Conservation (phyloP, 2,113 vertebrate species). For the Leiothrix lutea region DNA sequence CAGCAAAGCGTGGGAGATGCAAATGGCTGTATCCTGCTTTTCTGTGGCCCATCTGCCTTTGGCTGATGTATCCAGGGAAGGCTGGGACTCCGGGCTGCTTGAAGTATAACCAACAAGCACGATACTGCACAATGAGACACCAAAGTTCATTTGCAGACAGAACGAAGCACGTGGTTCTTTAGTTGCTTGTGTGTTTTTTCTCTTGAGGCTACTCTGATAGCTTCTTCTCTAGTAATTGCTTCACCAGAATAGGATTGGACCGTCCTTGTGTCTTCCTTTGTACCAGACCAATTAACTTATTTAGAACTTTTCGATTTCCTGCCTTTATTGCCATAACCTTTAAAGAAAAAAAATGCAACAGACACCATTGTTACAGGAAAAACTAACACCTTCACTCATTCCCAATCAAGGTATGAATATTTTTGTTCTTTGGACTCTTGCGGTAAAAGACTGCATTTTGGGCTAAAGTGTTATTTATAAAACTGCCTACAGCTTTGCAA, state of each 20-base stretch:
- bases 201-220: conserved; percentile 21
- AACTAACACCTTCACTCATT: fast-evolving
- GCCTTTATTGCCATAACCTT: conserved; percentile 84
- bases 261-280: conserved; percentile 83
- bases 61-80: not conserved
- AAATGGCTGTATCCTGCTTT: not conserved
- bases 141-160: not conserved
- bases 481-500: not conserved
- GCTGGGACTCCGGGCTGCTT: not conserved
- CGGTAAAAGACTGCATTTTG: not conserved
- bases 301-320: conserved; percentile 88
- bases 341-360: conserved; percentile 10
- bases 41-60: not conserved
- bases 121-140: not conserved
- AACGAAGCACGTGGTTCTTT: fast-evolving
- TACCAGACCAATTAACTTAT: conserved; percentile 90
- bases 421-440: not conserved
- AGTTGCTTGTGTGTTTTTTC: not conserved
- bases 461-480: not conserved
- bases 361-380: not conserved
- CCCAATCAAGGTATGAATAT: not conserved
- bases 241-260: conserved; percentile 82
- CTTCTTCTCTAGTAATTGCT: conserved; percentile 80
- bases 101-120: not conserved
- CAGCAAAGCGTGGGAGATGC: not conserved